Percentiles rank a stretch among this genome's conserved stretches.
Evolutionary conservation across 64 coral and sea anemone species (phyloP).

Genomic region (Stichodactyla helianthus): DNA sequence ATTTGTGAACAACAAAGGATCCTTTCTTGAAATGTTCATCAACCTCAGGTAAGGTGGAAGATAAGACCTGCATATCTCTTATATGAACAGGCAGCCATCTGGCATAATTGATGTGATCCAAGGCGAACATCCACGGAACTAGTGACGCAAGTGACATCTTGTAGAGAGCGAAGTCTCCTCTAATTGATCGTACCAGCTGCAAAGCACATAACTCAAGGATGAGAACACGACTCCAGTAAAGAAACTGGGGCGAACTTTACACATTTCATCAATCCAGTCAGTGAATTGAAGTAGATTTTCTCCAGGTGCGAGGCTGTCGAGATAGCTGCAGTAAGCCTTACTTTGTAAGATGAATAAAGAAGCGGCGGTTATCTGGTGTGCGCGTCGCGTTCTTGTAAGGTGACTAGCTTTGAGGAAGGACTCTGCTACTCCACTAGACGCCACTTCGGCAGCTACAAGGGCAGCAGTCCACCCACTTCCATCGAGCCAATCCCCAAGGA

Average conservation of each 20-base stretch:
- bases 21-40: conserved; percentile 7
- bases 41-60: conserved; percentile 14
- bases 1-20: conserved; percentile 22
- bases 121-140: conserved; percentile 39
- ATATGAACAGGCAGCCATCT: conserved; percentile 36
- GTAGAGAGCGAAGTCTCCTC: conserved; percentile 18
- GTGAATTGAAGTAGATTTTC: background rate
- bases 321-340: conserved; percentile 4
- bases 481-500: conserved; percentile 21
- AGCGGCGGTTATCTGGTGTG: conserved; percentile 36
- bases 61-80: conserved; percentile 22
- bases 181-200: conserved; percentile 11
- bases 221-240: background rate
- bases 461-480: conserved; percentile 20
- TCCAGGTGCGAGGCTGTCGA: background rate
- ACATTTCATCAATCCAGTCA: conserved; percentile 17
- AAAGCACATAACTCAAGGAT: background rate
- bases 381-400: conserved; percentile 14
- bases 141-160: background rate
- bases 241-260: conserved; percentile 8
- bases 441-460: conserved; percentile 5
- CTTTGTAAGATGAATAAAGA: conserved; percentile 25
- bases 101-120: conserved; percentile 33
- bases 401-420: conserved; percentile 16
- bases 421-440: conserved; percentile 15